Conservation (phyloP, 2,888 invertebrate species). For the Pristionchus maxplancki region DNA sequence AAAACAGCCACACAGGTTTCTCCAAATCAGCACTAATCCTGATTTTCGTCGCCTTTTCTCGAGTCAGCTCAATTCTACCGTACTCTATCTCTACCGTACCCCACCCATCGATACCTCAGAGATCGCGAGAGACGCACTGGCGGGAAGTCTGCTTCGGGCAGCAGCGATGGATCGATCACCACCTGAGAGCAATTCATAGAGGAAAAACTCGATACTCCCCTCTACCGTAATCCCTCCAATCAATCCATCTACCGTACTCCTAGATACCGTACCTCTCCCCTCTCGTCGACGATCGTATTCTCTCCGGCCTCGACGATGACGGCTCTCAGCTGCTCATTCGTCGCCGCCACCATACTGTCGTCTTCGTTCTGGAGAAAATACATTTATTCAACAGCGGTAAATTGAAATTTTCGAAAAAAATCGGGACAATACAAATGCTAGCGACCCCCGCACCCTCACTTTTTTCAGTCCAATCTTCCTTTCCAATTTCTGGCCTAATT, state of each 20-base stretch:
- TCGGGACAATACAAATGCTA: no score
- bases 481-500: background rate
- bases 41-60: no score
- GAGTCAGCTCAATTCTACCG: no score
- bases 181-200: background rate
- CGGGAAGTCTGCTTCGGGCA: conserved; percentile 16
- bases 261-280: conserved; percentile 47
- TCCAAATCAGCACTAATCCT: no score
- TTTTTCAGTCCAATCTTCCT: background rate
- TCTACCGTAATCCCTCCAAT: background rate
- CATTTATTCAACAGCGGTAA: no score
- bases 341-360: conserved; percentile 48
- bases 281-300: conserved; percentile 39
- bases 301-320: conserved; percentile 43
- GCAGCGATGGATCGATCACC: conserved; percentile 30
- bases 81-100: background rate
- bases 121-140: conserved; percentile 48
- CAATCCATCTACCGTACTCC: background rate
- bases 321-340: conserved; percentile 30
- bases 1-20: no score
- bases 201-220: background rate
- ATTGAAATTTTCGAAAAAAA: background rate
- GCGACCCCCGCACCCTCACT: background rate
- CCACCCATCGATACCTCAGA: background rate
- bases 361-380: conserved; percentile 51